Conservation (phyloP, 1,140 invertebrate species). For the Drosophila bocki region DNA sequence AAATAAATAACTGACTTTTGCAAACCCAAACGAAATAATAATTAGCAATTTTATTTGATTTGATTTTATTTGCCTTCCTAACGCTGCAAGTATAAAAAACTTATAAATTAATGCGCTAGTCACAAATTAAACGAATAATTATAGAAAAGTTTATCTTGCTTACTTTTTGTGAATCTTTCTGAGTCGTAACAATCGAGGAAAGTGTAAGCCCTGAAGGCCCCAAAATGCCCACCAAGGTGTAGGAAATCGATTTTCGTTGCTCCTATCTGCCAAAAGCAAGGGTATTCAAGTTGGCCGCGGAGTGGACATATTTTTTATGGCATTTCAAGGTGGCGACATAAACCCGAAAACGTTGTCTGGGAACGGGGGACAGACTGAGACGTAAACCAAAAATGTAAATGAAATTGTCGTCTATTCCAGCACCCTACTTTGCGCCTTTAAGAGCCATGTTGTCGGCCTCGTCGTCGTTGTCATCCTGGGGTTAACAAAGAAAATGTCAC, state of each 20-base stretch:
- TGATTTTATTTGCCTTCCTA: too few relatives aligned
- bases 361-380: conserved; percentile 21
- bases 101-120: too few relatives aligned
- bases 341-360: conserved; percentile 51
- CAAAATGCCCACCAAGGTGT: not conserved
- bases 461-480: conserved; percentile 25
- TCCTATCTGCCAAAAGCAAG: not conserved
- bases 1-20: too few relatives aligned
- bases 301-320: conserved; percentile 63
- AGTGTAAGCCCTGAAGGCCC: conserved; percentile 5
- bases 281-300: conserved; percentile 5
- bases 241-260: conserved; percentile 4
- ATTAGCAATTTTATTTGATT: too few relatives aligned
- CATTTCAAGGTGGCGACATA: conserved; percentile 71
- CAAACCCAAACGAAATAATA: too few relatives aligned
- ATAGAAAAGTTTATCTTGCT: too few relatives aligned
- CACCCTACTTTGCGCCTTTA: conserved; percentile 53
- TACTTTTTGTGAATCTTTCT: too few relatives aligned
- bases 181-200: not conserved
- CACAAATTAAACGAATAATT: too few relatives aligned
- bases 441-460: conserved; percentile 35
- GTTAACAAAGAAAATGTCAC: conserved; percentile 79
- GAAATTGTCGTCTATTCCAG: conserved; percentile 60
- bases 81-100: too few relatives aligned
- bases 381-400: conserved; percentile 75